These are phyloP conservation scores for Archips crataeganus DNA, from an alignment of 2,888 invertebrate species.

Conservation along the genomic window DNA sequence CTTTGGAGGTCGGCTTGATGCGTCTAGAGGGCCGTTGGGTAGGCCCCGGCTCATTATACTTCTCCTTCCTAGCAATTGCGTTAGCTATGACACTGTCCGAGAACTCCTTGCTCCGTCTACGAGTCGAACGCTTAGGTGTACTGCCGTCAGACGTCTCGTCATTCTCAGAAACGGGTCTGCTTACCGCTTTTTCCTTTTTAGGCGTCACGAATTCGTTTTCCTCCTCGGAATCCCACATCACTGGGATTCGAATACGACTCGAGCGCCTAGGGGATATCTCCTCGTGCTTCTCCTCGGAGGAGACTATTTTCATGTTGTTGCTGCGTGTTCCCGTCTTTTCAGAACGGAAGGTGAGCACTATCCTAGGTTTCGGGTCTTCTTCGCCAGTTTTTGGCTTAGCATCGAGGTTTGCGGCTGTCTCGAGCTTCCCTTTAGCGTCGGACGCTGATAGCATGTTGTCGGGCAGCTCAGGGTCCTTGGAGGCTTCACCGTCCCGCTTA, in stretches of 20 bases:
- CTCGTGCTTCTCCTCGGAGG: conserved; percentile 76
- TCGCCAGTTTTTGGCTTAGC: conserved; percentile 59
- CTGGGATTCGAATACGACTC: conserved; percentile 60
- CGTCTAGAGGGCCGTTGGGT: conserved; percentile 76
- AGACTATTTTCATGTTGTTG: conserved; percentile 82
- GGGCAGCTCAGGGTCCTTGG: conserved; percentile 25
- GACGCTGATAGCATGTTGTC: conserved; percentile 74
- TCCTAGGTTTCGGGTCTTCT: conserved; percentile 84
- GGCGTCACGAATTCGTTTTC: conserved; percentile 64
- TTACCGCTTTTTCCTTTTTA: conserved; percentile 60
- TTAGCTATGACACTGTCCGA: conserved; percentile 88
- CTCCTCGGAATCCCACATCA: conserved; percentile 73
- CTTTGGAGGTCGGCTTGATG: conserved; percentile 89
- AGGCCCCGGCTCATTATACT: conserved; percentile 84
- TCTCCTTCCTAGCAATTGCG: conserved; percentile 91
- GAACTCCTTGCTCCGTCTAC: conserved; percentile 87
- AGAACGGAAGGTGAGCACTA: conserved; percentile 87
- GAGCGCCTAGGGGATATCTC: conserved; percentile 71
- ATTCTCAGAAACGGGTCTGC: conserved; percentile 69
- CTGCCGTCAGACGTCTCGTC: conserved; percentile 71
- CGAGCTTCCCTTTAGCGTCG: conserved; percentile 68
- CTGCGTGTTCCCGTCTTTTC: conserved; percentile 85
- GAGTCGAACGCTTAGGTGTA: conserved; percentile 87
- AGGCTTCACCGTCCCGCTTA: conserved; percentile 28
- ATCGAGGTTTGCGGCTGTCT: conserved; percentile 60